These are phyloP conservation scores for Perccottus glenii DNA, from an alignment of 2,113 vertebrate genomes.

Conservation along the genomic window DNA sequence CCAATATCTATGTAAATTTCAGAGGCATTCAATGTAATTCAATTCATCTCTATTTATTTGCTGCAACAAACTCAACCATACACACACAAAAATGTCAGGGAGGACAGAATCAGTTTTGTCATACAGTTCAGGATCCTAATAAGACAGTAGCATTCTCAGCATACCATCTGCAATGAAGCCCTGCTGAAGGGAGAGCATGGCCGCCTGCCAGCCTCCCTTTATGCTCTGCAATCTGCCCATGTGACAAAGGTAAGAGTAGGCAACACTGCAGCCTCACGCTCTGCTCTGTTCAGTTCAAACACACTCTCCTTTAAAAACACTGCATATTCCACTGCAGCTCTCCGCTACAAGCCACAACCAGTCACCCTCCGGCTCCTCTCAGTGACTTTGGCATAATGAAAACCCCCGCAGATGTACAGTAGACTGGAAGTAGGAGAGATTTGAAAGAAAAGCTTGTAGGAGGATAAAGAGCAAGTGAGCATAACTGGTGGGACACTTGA, in stretches of 20 bases:
- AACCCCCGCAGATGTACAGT: constrained; percentile 62
- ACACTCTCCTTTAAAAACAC: constrained; percentile 49
- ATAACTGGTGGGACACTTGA: constrained; percentile 54
- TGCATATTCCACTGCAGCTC: constrained; percentile 65
- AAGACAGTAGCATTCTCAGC: constrained; percentile 71
- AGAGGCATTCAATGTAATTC: neutral
- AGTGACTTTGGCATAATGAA: constrained; percentile 69
- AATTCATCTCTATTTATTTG: constrained; percentile 3
- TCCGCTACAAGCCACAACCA: constrained; percentile 59
- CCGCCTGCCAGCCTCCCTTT: constrained; percentile 77
- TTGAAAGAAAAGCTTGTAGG: constrained; percentile 61
- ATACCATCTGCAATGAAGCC: constrained; percentile 81
- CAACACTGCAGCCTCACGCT: constrained; percentile 67
- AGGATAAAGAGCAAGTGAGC: constrained; percentile 63
- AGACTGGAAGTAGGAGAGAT: constrained; percentile 54
- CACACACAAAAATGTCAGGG: neutral
- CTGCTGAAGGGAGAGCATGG: constrained; percentile 66
- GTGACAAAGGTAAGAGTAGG: constrained; percentile 72
- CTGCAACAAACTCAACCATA: neutral
- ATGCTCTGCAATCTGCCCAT: constrained; percentile 75
- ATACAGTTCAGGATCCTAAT: constrained; percentile 43
- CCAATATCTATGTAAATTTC: neutral
- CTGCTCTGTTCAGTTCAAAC: constrained; percentile 32
- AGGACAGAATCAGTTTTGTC: constrained; percentile 9
- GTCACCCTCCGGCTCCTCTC: constrained; percentile 58